Conservation (phyloP, 2,797 vertebrate species). For the Hemitrygon akajei region DNA sequence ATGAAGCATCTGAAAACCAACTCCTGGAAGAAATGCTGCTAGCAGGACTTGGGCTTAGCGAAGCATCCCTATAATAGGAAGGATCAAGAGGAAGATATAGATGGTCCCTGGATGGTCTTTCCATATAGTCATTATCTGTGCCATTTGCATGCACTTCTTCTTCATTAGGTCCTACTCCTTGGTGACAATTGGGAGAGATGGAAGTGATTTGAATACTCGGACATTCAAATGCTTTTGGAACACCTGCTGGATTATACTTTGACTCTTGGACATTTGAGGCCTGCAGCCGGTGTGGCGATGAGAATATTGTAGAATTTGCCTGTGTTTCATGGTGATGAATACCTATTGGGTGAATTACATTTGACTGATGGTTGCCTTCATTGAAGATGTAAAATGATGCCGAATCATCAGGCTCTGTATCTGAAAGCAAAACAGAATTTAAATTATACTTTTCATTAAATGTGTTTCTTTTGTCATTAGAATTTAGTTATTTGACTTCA, state of each 20-base stretch:
- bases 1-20: slow-evolving; percentile 97
- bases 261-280: slow-evolving; percentile 65
- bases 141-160: slow-evolving; percentile 77
- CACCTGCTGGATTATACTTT: slow-evolving; percentile 74
- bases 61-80: slow-evolving; percentile 80
- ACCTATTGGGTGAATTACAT: slow-evolving; percentile 75
- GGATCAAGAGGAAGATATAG: slow-evolving; percentile 94
- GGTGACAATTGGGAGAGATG: slow-evolving; percentile 97
- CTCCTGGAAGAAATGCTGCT: slow-evolving; percentile 96
- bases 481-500: not conserved
- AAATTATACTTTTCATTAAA: not conserved
- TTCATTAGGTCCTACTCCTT: slow-evolving; percentile 80
- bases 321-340: slow-evolving; percentile 81
- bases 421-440: slow-evolving; percentile 51
- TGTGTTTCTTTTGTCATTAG: not conserved
- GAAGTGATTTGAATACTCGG: slow-evolving; percentile 99
- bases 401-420: slow-evolving; percentile 89
- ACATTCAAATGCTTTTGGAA: slow-evolving; percentile 89
- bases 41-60: slow-evolving; percentile 91
- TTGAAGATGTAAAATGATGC: slow-evolving; percentile 92
- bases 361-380: slow-evolving; percentile 78
- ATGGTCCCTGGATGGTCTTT: slow-evolving; percentile 89
- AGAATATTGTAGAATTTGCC: slow-evolving; percentile 74
- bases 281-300: slow-evolving; percentile 70
- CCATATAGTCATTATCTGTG: slow-evolving; percentile 80